Base-by-base conservation (phyloP, 2,888 invertebrate genomes). In the Pharmacophagus antenor region DNA sequence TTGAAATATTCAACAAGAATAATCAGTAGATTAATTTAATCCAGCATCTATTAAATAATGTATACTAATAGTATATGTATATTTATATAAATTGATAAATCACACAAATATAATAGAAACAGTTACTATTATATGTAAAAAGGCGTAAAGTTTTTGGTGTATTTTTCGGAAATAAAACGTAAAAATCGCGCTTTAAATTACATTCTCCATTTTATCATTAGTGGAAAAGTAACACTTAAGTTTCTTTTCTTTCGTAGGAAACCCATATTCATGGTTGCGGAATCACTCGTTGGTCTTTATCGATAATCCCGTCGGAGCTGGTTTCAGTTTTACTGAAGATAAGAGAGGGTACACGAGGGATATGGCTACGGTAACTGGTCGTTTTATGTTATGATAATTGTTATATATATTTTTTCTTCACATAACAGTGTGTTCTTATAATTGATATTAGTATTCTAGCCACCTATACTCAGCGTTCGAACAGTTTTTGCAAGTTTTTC, bases 281-380 rank as follows among this genome's bases (percentile, higher is more conserved):
- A 92, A 92, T 62, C 93, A 92, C 70, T 92, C 93, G 15, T 71
- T 94, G 65, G 66, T 94, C 18, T 94, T 93, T 77, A 92, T 94
- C 64, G 94, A 94, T 69, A 94, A 93, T 71, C 94, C 94, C 0
- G 93, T 93, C 21, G 93, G 94, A 0, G 85, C 92, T 15, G 93
- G 94, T 0, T 94, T 89, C 76, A 94, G 94, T 73, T 94, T 92
- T 72, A 94, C 94, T 0, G 81, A 91, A 0, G 76, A 86, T 62
- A 77, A 74, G 1, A 78, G 82, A 21, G 93, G 94, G 21, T 93
- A 86, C 69, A 87, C 87, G 4, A 85, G 73, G 3, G 91, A 92
- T 71, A 92, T 93, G 83, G 77, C 80, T 0, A 92, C 92, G 74
- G 93, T 93, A 68, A 49, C 18, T 18, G n/a, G n/a, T n/a, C n/a